Evolutionary conservation across 2,113 vertebrate species (phyloP).

Genomic region (Synodontis membranacea): DNA sequence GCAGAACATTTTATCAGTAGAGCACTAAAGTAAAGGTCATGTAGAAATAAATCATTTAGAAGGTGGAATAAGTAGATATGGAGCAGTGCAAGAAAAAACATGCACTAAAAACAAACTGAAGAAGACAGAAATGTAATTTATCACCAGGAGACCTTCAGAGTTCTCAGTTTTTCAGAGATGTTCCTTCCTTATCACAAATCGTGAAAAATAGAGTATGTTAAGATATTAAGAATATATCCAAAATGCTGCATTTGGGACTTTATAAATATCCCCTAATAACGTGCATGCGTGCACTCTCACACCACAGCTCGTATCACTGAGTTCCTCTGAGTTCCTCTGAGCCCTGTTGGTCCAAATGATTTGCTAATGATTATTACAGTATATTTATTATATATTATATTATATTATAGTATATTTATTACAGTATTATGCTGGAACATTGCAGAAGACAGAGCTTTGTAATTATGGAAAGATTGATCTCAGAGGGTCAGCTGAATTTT

Average conservation of each 20-base stretch:
- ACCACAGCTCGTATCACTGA: background rate
- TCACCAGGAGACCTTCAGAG: background rate
- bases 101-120: background rate
- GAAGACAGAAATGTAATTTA: background rate
- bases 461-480: background rate
- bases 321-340: background rate
- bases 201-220: background rate
- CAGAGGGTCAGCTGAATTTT: background rate
- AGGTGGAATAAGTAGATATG: background rate
- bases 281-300: background rate
- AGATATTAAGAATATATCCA: background rate
- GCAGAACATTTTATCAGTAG: background rate
- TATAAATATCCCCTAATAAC: conserved; percentile 1
- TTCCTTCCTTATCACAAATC: background rate
- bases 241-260: background rate
- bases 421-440: background rate
- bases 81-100: background rate
- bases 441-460: background rate
- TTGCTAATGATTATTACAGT: background rate
- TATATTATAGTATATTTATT: too few relatives aligned
- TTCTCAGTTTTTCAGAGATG: background rate
- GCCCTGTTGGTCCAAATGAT: background rate
- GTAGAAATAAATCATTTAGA: background rate
- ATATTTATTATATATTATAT: too few relatives aligned
- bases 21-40: background rate